Evolutionary conservation across 1,140 invertebrate species (phyloP).

Genomic region (Oncopodura yosiiana): DNA sequence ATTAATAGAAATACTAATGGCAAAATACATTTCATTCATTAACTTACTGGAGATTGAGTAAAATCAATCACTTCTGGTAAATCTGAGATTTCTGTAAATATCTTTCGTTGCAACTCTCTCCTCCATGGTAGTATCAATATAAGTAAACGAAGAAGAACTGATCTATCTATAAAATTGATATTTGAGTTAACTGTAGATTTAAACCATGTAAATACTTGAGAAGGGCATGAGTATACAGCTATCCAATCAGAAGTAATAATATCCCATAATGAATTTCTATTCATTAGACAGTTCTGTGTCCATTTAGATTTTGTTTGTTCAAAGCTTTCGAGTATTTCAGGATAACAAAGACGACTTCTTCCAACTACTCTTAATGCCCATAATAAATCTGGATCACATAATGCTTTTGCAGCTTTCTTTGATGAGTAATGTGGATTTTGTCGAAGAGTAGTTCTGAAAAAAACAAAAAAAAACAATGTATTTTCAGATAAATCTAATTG

Average conservation of each 20-base stretch:
- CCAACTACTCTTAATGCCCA: slow-evolving; percentile 24
- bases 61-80: slow-evolving; percentile 30
- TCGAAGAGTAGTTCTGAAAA: slow-evolving; percentile 22
- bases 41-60: slow-evolving; percentile 15
- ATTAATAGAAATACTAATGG: not conserved
- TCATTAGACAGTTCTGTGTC: not conserved
- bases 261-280: slow-evolving; percentile 23
- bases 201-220: slow-evolving; percentile 28
- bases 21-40: not conserved
- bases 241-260: slow-evolving; percentile 29
- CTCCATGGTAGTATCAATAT: slow-evolving; percentile 26
- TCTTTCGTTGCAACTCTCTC: slow-evolving; percentile 28
- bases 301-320: not conserved
- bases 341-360: slow-evolving; percentile 12
- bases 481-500: not conserved
- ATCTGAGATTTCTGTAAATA: slow-evolving; percentile 25
- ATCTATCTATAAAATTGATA: slow-evolving; percentile 1
- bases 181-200: slow-evolving; percentile 7
- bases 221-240: slow-evolving; percentile 14
- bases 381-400: slow-evolving; percentile 23
- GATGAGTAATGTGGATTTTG: slow-evolving; percentile 28
- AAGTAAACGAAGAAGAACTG: slow-evolving; percentile 10
- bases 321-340: slow-evolving; percentile 18
- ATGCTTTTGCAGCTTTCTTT: slow-evolving; percentile 6
- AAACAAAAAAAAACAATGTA: not conserved